Base-by-base conservation (phyloP, 1,140 invertebrate genomes). In the Linepithema humile region DNA sequence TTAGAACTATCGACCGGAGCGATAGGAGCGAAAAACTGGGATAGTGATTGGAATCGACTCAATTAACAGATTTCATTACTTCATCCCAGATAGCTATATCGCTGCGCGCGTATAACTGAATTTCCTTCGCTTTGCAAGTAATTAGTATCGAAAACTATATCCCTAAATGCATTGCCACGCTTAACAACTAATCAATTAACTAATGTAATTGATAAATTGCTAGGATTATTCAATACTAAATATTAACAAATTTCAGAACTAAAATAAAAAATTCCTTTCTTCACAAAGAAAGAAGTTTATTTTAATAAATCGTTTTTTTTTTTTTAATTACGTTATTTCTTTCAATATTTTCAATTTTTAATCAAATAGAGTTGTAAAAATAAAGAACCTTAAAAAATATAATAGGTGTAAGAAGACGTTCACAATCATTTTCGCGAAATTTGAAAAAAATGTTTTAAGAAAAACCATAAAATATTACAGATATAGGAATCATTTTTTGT, bases 61-160 rank as follows among this genome's bases (percentile, higher is more conserved):
- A 55, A 87, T 88, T 88, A 88, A 87, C 69, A 48, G 3, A 87
- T 84, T 65, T 26, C n/a, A 53, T 65, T 50, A 65, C 12, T 2
- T 64, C 43, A 64, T 77, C 35, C 20, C 9, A 48, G n/a, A 64
- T 26, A 26, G 26, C 23, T 35, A 23, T 29, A 69, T 80, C 48
- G 57, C 53, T 50, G 23, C 23, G 32, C 40, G 29, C 73, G 48
- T 9, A 59, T 23, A 45, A 62, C 15, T 26, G 12, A 9, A 53
- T 59, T 23, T 59, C n/a, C 60, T 38, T 59, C 3, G 23, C 23
- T 74, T 17, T 48, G 1, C 2, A 45, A 2, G 17, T 75, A 75
- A 75, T 64, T 48, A 35, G 5, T 32, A 43, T 62, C 64, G 2
- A 15, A 26, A n/a, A 65, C 9, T 9, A 26, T 53, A 40, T 40